A percentile compares a stretch with the other conserved stretches of the same genome.
Conservation (phyloP, 1,140 invertebrate species). For the Ips typographus region DNA sequence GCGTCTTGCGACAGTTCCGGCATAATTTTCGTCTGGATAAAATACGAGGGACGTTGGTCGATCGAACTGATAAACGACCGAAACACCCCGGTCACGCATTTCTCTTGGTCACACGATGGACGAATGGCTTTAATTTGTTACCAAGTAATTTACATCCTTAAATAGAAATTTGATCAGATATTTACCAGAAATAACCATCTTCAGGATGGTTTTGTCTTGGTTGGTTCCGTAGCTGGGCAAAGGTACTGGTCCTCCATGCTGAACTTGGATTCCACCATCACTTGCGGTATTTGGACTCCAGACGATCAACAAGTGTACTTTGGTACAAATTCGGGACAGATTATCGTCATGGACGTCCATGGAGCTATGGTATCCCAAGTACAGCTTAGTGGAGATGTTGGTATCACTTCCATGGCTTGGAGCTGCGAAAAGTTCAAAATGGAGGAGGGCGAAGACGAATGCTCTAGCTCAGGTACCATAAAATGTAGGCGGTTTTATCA, state of each 20-base stretch:
- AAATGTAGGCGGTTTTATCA: constrained; percentile 31
- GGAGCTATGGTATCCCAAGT: constrained; percentile 93
- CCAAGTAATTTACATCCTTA: constrained; percentile 61
- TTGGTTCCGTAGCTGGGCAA: constrained; percentile 95
- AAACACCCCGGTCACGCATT: constrained; percentile 93
- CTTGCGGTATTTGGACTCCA: constrained; percentile 96
- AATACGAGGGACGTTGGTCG: constrained; percentile 98
- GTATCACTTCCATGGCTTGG: constrained; percentile 91
- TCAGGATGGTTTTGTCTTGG: constrained; percentile 92
- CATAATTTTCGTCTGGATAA: constrained; percentile 99
- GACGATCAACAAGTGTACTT: constrained; percentile 97
- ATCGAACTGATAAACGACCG: constrained; percentile 98
- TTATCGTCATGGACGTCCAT: constrained; percentile 95
- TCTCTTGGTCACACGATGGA: constrained; percentile 98
- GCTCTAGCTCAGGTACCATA: constrained; percentile 39
- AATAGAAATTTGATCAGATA: not conserved
- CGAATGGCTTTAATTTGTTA: constrained; percentile 98
- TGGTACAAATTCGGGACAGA: constrained; percentile 88
- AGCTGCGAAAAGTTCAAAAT: constrained; percentile 98
- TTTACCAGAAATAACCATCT: constrained; percentile 25
- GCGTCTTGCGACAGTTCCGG: constrained; percentile 97
- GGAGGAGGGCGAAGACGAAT: constrained; percentile 82
- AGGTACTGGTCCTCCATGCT: constrained; percentile 98
- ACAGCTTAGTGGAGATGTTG: constrained; percentile 74
- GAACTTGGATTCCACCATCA: constrained; percentile 89